A percentile compares a stretch with the other conserved stretches of the same genome.
These are phyloP conservation scores for Ataeniobius toweri DNA, from an alignment of 2,797 vertebrate species.

Conservation along the genomic window DNA sequence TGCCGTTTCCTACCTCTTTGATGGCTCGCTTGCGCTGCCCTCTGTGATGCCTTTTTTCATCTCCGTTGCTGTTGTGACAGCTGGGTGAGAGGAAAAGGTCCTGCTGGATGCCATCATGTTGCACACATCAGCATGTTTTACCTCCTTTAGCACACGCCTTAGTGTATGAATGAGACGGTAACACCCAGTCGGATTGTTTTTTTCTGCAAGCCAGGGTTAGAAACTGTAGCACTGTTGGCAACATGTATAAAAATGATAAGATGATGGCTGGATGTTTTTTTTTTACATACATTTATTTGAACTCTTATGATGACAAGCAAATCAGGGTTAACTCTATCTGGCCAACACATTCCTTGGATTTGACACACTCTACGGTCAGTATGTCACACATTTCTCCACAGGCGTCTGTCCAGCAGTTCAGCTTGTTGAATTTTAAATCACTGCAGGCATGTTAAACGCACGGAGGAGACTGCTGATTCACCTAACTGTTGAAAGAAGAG, in stretches of 20 bases:
- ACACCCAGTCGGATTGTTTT: not conserved
- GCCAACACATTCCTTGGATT: constrained; percentile 2
- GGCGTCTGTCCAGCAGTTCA: constrained; percentile 23
- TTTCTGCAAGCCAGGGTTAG: constrained; percentile 34
- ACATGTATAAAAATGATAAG: not conserved
- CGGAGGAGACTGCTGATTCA: constrained; percentile 39
- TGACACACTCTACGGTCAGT: constrained; percentile 22
- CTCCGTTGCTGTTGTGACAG: constrained; percentile 71
- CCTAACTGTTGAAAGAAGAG: constrained; percentile 16
- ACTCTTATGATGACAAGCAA: no score
- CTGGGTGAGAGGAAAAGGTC: constrained; percentile 49
- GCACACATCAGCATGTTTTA: constrained; percentile 52
- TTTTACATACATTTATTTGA: no score
- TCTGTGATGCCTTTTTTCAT: constrained; percentile 39
- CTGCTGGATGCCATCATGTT: constrained; percentile 49
- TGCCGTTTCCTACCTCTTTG: constrained; percentile 26
- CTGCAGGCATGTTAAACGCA: constrained; percentile 43
- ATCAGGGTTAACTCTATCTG: no score
- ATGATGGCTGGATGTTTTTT: not conserved
- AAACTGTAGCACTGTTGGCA: constrained; percentile 1
- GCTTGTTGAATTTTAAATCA: constrained; percentile 55
- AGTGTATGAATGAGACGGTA: constrained; percentile 17
- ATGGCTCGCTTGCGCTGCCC: constrained; percentile 8
- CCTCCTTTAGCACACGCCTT: constrained; percentile 30
- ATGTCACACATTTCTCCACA: constrained; percentile 13